Base-by-base conservation (phyloP, 1,140 invertebrate species). In the Capitella teleta region DNA sequence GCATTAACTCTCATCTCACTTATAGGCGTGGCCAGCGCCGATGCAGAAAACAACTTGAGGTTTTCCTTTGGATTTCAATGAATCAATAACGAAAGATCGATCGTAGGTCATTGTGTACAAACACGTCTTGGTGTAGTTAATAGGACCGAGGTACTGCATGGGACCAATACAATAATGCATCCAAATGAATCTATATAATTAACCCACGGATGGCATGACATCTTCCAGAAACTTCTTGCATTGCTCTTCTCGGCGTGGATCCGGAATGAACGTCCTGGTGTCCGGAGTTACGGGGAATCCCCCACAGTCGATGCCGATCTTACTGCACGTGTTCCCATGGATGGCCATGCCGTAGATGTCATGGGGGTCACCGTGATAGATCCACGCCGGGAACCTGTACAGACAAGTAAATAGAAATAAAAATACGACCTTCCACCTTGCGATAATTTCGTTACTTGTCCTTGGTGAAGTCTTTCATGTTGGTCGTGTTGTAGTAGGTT, bases 31-130 rank as follows among this genome's bases (percentile, higher is more conserved):
- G 1, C 64, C 67, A 19, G 65, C 65, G 6, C 67, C 67, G 46
- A 58, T 59, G 38, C 64, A 67, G 10, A 67, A 44, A 19, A 63
- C 59, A 25, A 69, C 57, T 41, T 68, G 57, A 23, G 65, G 54
- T 44, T 47, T 61, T 19, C 67, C 66, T 6, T 54, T 32, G 19
- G 49, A 49, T 1, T 53, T 40, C 45, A 64, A 61, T 1, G 54
- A 62, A 41, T 68, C 67, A 3, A 69, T 51, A 12, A 68, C 57
- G 51, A 67, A 69, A 49, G 65, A 50, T 6, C 67, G 47, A 48
- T 69, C 67, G n/a, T 60, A 60, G 5, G 67, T 57, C 63, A 68
- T 67, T 1, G 59, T 59, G 52, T 69, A 68, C 24, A 69, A 51
- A 51, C 67, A 69, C 1, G 65, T 68, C 43, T 66, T 69, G 0